Percentiles rank a stretch among this genome's conserved stretches.
Conservation (phyloP, 2,113 vertebrate genomes). For the Ranitomeya imitator region DNA sequence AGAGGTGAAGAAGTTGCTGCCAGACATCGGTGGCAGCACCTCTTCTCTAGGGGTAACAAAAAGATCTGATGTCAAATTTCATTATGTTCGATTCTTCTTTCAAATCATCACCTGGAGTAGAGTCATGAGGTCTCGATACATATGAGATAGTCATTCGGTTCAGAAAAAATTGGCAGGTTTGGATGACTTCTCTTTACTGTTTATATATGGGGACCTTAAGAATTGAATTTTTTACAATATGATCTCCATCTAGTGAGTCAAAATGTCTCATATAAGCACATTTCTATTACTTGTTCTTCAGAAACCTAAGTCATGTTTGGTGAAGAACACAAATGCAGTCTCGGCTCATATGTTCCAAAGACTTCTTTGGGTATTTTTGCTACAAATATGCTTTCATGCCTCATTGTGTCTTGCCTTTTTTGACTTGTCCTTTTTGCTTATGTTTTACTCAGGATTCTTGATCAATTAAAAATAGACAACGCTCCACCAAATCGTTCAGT, state of each 20-base stretch:
- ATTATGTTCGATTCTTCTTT: too few relatives aligned
- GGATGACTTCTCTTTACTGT: too few relatives aligned
- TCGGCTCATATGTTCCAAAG: neutral
- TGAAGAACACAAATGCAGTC: neutral
- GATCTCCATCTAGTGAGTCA: neutral
- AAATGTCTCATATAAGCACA: neutral
- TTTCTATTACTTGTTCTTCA: neutral
- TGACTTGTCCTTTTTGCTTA: neutral
- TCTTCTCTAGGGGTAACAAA: too few relatives aligned
- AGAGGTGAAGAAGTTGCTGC: too few relatives aligned
- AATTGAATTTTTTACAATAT: neutral
- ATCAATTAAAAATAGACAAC: neutral
- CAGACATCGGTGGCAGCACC: too few relatives aligned
- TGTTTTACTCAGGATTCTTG: neutral
- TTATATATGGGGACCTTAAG: too few relatives aligned
- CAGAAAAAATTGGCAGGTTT: too few relatives aligned
- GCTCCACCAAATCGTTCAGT: neutral
- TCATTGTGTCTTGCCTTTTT: neutral
- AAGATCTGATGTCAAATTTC: too few relatives aligned
- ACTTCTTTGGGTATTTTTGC: neutral
- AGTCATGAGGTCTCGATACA: too few relatives aligned
- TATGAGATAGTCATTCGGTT: too few relatives aligned
- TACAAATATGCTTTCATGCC: neutral
- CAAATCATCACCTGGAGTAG: too few relatives aligned
- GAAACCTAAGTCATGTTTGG: neutral